Evolutionary conservation across 2,113 vertebrate genomes (phyloP).

Genomic region (Pachyramphus minor): DNA sequence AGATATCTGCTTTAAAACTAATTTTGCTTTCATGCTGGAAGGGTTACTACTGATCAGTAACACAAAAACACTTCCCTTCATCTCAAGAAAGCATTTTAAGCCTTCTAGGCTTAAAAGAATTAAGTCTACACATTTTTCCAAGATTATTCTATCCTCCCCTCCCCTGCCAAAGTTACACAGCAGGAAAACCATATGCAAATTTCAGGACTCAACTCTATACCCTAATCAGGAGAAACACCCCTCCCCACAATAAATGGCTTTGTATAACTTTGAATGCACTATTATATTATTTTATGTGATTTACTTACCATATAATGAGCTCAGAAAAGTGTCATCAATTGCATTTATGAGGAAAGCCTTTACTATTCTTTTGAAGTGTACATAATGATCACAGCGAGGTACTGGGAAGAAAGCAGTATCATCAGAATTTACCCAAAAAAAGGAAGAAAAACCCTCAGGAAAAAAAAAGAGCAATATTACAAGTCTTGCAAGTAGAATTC

Average conservation of each 20-base stretch:
- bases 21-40: background rate
- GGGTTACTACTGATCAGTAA: background rate
- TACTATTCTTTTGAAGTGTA: slow-evolving; percentile 81
- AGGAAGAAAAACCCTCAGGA: background rate
- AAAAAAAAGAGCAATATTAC: background rate
- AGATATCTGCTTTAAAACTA: background rate
- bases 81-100: background rate
- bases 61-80: background rate
- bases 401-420: slow-evolving; percentile 68
- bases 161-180: background rate
- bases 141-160: background rate
- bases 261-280: background rate
- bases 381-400: slow-evolving; percentile 63
- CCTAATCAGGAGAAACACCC: background rate
- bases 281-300: background rate
- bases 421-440: background rate
- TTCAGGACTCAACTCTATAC: background rate
- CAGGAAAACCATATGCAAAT: background rate
- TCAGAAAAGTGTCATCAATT: slow-evolving; percentile 77
- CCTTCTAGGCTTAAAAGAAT: background rate
- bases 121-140: background rate
- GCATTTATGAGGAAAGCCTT: slow-evolving; percentile 84
- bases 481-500: background rate
- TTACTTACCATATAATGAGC: slow-evolving; percentile 81
- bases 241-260: background rate